Conservation (phyloP, 1,140 invertebrate species). For the Dufourea novaeangliae region DNA sequence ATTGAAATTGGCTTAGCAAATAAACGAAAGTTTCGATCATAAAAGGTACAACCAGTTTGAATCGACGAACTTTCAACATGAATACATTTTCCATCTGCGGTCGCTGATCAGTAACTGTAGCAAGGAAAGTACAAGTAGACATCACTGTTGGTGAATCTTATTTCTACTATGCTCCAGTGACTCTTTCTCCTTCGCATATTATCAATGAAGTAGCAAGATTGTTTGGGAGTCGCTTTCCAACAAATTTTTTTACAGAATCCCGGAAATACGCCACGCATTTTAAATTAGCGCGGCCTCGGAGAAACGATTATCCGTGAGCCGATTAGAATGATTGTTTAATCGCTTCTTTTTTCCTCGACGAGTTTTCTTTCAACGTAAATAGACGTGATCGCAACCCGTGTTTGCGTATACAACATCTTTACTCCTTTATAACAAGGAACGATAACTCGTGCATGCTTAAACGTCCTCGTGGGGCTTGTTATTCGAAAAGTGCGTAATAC, state of each 20-base stretch:
- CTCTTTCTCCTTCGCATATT: neutral
- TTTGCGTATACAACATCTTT: neutral
- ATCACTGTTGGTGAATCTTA: neutral
- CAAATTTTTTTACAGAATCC: neutral
- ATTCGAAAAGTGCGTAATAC: neutral
- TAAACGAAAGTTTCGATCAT: too few species aligned
- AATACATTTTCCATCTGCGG: too few species aligned
- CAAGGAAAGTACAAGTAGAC: neutral
- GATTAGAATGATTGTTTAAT: neutral
- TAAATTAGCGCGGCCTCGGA: neutral
- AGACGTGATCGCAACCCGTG: neutral
- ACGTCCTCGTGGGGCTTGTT: neutral
- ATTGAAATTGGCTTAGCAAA: too few species aligned
- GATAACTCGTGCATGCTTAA: neutral
- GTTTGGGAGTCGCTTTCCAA: neutral
- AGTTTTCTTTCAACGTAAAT: neutral
- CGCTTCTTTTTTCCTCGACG: neutral
- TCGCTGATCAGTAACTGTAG: neutral
- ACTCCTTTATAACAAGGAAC: neutral
- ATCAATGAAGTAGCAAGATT: too few species aligned
- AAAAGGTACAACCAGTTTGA: too few species aligned
- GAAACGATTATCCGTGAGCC: neutral
- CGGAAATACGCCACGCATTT: neutral
- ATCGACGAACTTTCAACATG: neutral
- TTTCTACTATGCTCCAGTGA: neutral